Base-by-base conservation (phyloP, 2,113 vertebrate species). In the Natator depressus region DNA sequence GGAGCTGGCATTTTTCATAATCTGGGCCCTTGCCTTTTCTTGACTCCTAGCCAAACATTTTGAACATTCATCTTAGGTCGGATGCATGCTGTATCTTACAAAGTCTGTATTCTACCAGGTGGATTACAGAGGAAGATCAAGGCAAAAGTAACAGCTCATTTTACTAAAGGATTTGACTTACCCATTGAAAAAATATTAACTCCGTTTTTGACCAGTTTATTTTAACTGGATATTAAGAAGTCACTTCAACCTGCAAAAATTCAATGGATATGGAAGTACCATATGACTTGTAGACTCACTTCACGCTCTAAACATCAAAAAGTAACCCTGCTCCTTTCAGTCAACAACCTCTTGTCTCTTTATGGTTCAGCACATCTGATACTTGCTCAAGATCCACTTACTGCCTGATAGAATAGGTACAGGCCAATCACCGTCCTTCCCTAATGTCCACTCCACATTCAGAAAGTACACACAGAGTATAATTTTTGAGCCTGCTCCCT, bases 371-470 rank as follows among this genome's bases (percentile, higher is more conserved):
- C 4, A 65, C 59, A 27, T 78, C 42, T 78, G 75, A 78, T 1
- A 1, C 31, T 29, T 86, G 46, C 65, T 93, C 54, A 93, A 82
- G 86, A 89, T 47, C 25, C 69, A 8, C 5, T 1, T 20, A 83
- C 38, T 82, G 35, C 31, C 65, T 94, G 2, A 0, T 91, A 55
- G 78, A 27, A 62, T 22, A 80, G 84, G 94, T 93, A 87, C 11
- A 91, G 31, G 22, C 57, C 82, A 49, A 80, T 89, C 84, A 93
- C 82, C 94, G 93, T 93, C 94, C 84, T 93, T 93, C 91, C 85
- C 38, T 87, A 76, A 82, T 89, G 88, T 86, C 93, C 94, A 83
- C 54, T 94, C 59, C 35, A 11, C 51, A 11, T 79, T 91, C 94
- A 88, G 25, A 57, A 91, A 84, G 29, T 72, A 31, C 27, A 88